Evolutionary conservation across 2,113 vertebrate genomes (phyloP).

Genomic region (Craseonycteris thonglongyai): DNA sequence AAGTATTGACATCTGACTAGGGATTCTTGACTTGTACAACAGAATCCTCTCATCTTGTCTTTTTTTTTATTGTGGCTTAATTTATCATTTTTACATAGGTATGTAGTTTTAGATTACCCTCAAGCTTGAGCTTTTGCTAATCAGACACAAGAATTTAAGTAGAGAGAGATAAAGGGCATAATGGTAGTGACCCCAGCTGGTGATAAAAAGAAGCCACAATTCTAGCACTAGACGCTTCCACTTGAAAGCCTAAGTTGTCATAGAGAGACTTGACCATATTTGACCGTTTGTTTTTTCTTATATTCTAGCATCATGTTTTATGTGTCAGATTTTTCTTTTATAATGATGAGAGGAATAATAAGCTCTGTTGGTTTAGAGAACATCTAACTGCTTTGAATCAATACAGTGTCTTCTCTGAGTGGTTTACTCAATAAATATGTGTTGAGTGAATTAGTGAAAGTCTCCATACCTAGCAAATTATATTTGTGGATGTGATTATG

Average conservation of each 20-base stretch:
- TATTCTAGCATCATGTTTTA: neutral
- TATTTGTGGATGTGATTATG: neutral
- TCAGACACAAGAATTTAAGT: neutral
- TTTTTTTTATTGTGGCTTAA: neutral
- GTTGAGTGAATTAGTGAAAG: neutral
- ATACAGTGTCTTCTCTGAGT: neutral
- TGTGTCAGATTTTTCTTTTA: neutral
- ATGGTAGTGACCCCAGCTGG: neutral
- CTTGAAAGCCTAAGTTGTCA: neutral
- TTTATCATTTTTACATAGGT: neutral
- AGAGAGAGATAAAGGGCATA: neutral
- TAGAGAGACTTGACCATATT: neutral
- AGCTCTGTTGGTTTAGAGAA: neutral
- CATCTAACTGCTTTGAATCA: neutral
- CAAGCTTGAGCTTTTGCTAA: neutral
- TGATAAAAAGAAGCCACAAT: neutral
- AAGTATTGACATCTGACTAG: neutral
- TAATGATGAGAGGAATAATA: neutral
- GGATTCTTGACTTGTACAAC: neutral
- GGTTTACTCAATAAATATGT: neutral
- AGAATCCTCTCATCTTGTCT: neutral
- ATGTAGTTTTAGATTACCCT: neutral
- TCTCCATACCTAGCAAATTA: neutral
- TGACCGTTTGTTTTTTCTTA: neutral
- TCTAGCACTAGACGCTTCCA: neutral